Percentiles rank a stretch among this genome's conserved stretches.
Evolutionary conservation across 2,888 invertebrate species (phyloP).

Genomic region (Gnatocerus cornutus): DNA sequence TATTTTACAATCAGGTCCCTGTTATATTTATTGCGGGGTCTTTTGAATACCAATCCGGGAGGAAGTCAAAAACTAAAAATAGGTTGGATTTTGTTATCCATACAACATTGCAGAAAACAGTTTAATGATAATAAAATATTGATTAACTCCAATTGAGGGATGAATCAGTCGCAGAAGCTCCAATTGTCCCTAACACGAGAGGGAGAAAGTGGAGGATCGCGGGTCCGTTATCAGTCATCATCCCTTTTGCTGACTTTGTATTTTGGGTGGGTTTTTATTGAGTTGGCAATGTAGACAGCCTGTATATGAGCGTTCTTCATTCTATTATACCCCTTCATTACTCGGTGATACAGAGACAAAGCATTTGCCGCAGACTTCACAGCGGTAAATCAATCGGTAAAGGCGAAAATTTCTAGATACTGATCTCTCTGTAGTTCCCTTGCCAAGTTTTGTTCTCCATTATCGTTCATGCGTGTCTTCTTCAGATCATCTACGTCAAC

Average conservation of each 20-base stretch:
- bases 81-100: no score
- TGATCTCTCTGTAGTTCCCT: constrained; percentile 37
- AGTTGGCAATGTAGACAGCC: constrained; percentile 8
- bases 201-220: not conserved
- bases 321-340: constrained; percentile 27
- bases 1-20: no score
- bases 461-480: constrained; percentile 44
- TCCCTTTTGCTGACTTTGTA: not conserved
- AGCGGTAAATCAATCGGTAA: constrained; percentile 40
- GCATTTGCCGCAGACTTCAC: constrained; percentile 34
- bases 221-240: not conserved
- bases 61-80: no score
- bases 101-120: no score
- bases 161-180: no score
- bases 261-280: constrained; percentile 15
- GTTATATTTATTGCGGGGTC: no score
- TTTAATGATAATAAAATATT: no score
- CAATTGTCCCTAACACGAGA: not conserved
- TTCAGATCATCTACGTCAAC: constrained; percentile 42
- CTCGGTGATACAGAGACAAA: constrained; percentile 34
- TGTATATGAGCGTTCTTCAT: constrained; percentile 31
- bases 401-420: constrained; percentile 41
- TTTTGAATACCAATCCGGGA: no score
- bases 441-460: constrained; percentile 40
- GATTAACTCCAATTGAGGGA: no score